Evolutionary conservation across 2,113 vertebrate genomes (phyloP), one percentile per base, ranked within the genome.

Genomic region (Trichechus manatus): DNA sequence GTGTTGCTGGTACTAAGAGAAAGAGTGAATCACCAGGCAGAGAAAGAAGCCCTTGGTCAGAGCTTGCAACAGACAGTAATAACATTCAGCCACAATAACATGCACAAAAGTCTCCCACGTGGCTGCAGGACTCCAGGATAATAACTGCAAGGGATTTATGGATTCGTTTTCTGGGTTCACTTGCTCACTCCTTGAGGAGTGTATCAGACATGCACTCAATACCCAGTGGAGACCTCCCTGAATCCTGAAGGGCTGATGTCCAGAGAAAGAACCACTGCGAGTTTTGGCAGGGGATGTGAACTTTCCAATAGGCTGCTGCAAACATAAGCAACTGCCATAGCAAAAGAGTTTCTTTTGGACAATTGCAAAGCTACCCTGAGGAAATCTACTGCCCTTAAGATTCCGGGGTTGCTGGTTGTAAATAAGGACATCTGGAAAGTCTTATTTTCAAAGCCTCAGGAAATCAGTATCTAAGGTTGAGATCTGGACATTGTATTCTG

Each of bases 161-260:
- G 66, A 64, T 96, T 93, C 97, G 56, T 85, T 97, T 97, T 79
- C 63, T 80, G 44, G n/a, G 20, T 90, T 95, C 25, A 78, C 47
- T 90, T 42, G 19, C 61, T 96, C 59, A 72, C 5, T 22, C 75
- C 33, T 94, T 50, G 61, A 96, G 61, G 15, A 83, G 74, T 63
- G 20, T 93, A 44, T n/a, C 50, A 79, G 93, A 66, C 81, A 13
- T 68, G 22, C 44, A 86, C 39, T 72, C 19, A 36, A 59, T 36
- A 86, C n/a, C 17, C 25, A 87, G 59, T 33, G 50, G 56, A 87
- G 66, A n/a, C 31, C 64, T 83, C 13, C 17, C 56, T 13, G 66
- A 29, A 25, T 82, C 23, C n/a, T 72, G 17, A 70, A 59, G 36
- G 36, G 23, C 27, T 93, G 42, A 66, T 77, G 77, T 95, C 22